These are phyloP conservation scores for Mesocricetus auratus DNA, from an alignment of 2,113 vertebrate species.

Conservation along the genomic window DNA sequence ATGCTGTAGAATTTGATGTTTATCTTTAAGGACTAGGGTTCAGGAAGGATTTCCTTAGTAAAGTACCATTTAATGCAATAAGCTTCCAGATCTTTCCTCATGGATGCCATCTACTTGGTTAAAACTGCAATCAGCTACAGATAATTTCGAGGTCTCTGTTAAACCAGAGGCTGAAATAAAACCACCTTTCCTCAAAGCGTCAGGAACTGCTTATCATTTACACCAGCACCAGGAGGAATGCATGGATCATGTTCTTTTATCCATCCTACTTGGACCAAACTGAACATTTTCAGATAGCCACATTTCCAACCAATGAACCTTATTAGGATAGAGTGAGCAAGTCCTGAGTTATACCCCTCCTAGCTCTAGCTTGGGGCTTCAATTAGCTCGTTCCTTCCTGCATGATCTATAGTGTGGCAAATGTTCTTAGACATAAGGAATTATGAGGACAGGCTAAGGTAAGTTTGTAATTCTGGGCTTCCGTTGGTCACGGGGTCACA, in stretches of 20 bases:
- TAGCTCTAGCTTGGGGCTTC: constrained; percentile 43
- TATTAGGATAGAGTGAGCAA: constrained; percentile 32
- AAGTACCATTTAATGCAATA: constrained; percentile 52
- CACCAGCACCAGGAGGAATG: constrained; percentile 22
- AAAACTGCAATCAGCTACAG: constrained; percentile 1
- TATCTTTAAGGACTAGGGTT: background rate
- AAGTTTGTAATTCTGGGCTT: constrained; percentile 9
- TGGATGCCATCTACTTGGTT: constrained; percentile 39
- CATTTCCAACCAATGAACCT: constrained; percentile 50
- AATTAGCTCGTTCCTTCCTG: constrained; percentile 26
- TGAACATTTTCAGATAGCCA: constrained; percentile 52
- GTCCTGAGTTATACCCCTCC: background rate
- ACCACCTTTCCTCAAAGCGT: background rate
- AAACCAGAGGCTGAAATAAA: constrained; percentile 62
- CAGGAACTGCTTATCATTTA: background rate
- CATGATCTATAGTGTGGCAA: background rate
- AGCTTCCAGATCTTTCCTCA: constrained; percentile 22
- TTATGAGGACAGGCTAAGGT: background rate
- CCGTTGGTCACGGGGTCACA: constrained; percentile 14
- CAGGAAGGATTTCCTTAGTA: constrained; percentile 48
- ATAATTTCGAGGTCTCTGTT: constrained; percentile 47
- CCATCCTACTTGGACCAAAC: constrained; percentile 26
- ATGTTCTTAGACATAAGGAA: constrained; percentile 7
- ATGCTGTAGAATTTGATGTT: background rate
- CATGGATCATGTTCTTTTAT: constrained; percentile 42